phyloP scores from a whole-genome alignment of 2,113 vertebrate genomes.

The Neogale vison region DNA sequence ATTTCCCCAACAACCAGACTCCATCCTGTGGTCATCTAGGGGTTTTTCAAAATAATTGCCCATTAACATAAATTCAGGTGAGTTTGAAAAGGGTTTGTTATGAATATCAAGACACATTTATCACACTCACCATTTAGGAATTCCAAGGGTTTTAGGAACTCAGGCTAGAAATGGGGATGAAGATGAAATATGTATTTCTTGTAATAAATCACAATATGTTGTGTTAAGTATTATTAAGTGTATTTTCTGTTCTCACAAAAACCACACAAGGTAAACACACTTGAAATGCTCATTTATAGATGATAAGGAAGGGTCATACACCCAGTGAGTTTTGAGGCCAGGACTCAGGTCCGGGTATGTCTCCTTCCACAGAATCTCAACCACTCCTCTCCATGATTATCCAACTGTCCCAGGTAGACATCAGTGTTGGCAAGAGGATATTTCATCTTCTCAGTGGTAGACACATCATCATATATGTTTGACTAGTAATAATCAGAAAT shows the following conservation, averaged over 20 bases:
- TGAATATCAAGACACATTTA: not conserved
- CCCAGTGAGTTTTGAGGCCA: not conserved
- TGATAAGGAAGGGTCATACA: not conserved
- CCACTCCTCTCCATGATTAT: too few species aligned
- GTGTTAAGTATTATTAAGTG: not conserved
- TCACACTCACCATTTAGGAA: not conserved
- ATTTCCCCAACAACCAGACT: not conserved
- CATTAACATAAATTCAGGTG: not conserved
- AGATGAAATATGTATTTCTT: not conserved
- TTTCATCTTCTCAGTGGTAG: not conserved
- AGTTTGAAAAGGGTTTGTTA: not conserved
- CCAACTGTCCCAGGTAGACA: not conserved
- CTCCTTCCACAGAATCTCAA: not conserved
- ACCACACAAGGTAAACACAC: not conserved
- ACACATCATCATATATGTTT: not conserved
- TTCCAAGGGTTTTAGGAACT: not conserved
- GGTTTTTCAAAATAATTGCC: not conserved
- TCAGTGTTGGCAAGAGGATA: not conserved
- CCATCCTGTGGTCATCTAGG: not conserved
- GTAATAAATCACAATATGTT: not conserved
- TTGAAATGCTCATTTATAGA: not conserved
- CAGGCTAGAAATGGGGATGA: not conserved
- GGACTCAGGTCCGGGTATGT: too few species aligned
- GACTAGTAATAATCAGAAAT: not conserved
- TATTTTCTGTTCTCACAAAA: not conserved